These are phyloP conservation scores for Pterophyllum scalare DNA, from an alignment of 2,113 vertebrate genomes.

Conservation along the genomic window DNA sequence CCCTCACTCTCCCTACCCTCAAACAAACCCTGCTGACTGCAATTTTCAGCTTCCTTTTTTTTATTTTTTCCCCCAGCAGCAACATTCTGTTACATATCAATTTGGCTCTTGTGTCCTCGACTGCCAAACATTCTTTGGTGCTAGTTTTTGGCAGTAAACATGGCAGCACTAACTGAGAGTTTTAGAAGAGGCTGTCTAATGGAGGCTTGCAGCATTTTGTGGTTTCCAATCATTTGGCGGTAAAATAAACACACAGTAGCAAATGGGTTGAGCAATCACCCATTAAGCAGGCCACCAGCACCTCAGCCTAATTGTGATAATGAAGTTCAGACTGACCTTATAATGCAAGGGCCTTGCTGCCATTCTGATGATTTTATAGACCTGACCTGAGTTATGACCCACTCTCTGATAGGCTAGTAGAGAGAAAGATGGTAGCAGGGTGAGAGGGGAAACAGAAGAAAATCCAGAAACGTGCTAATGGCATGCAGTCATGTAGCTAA, in stretches of 20 bases:
- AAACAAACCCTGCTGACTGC: background rate
- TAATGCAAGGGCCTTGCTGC: constrained; percentile 60
- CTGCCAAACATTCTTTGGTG: constrained; percentile 54
- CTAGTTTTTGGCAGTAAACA: constrained; percentile 42
- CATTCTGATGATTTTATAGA: constrained; percentile 73
- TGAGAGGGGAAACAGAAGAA: constrained; percentile 2
- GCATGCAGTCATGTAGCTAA: constrained; percentile 64
- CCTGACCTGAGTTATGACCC: constrained; percentile 68
- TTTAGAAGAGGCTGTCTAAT: constrained; percentile 54
- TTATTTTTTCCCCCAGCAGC: constrained; percentile 11
- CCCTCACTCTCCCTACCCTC: background rate
- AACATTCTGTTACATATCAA: constrained; percentile 46
- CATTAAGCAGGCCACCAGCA: constrained; percentile 55
- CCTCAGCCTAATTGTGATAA: constrained; percentile 72
- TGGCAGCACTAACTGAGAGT: constrained; percentile 37
- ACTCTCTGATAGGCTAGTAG: constrained; percentile 31
- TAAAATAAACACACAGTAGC: constrained; percentile 53
- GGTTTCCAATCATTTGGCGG: constrained; percentile 40
- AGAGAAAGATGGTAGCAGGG: constrained; percentile 18
- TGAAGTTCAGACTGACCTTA: constrained; percentile 74
- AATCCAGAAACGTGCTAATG: too few species aligned
- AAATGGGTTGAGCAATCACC: constrained; percentile 52
- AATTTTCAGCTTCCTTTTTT: constrained; percentile 19
- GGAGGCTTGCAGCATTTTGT: constrained; percentile 49
- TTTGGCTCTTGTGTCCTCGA: constrained; percentile 39